These are phyloP conservation scores for Orthonyx spaldingii DNA, from an alignment of 2,113 vertebrate species.

Conservation along the genomic window DNA sequence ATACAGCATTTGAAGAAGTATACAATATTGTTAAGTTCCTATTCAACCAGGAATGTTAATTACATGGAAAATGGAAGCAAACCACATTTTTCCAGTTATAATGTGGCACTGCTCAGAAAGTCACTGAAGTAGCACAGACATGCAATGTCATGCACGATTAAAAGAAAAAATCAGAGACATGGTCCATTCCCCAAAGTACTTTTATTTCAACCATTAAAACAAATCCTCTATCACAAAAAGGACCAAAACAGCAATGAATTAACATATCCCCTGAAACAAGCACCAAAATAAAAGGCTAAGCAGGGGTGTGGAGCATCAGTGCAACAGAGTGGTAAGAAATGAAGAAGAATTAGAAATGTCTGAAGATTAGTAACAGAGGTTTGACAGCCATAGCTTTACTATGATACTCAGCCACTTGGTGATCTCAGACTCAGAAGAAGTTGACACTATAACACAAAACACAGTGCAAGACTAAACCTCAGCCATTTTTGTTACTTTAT, in stretches of 20 bases:
- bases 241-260: background rate
- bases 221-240: background rate
- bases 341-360: background rate
- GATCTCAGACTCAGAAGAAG: background rate
- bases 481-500: background rate
- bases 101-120: background rate
- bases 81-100: background rate
- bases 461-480: background rate
- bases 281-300: background rate
- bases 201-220: background rate
- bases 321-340: background rate
- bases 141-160: background rate
- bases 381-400: background rate
- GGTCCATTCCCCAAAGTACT: background rate
- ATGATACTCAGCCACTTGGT: background rate
- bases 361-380: background rate
- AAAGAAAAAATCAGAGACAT: background rate
- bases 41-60: background rate
- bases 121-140: background rate
- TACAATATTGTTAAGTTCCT: background rate
- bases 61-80: background rate
- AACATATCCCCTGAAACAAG: background rate
- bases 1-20: background rate
- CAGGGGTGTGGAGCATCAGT: background rate
- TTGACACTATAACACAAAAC: background rate